Percentiles rank a stretch among this genome's conserved stretches.
Conservation (phyloP, 2,888 invertebrate species). For the Dione vanillae region DNA sequence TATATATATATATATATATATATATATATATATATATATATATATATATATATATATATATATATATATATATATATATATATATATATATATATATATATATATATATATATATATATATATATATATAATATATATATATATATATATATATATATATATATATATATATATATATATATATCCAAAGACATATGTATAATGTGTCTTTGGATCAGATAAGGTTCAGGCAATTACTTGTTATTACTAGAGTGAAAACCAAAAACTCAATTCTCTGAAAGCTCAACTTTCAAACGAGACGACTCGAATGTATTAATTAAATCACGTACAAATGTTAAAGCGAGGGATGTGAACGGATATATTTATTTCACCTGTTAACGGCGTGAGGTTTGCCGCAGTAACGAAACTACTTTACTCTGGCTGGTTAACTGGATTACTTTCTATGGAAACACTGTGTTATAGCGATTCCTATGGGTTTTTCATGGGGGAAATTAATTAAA, state of each 20-base stretch:
- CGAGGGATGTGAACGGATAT: conserved; percentile 3
- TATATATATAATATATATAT: too few species aligned
- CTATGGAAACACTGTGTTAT: background rate
- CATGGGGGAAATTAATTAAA: background rate
- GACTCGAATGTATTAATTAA: conserved; percentile 15
- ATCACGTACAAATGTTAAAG: conserved; percentile 14
- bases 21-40: too few species aligned
- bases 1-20: too few species aligned
- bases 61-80: too few species aligned
- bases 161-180: too few species aligned
- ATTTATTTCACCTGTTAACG: conserved; percentile 16
- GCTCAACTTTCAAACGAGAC: background rate
- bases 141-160: too few species aligned
- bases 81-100: too few species aligned
- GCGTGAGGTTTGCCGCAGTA: background rate
- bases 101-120: too few species aligned
- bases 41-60: too few species aligned
- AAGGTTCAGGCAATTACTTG: background rate
- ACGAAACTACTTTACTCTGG: background rate
- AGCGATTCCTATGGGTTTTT: background rate
- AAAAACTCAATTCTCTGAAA: background rate
- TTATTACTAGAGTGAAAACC: background rate
- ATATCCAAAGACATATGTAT: background rate
- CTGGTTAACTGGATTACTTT: conserved; percentile 8
- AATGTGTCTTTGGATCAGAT: background rate